These are phyloP conservation scores for Hypothenemus hampei DNA, from an alignment of 1,140 invertebrate genomes.

Conservation along the genomic window DNA sequence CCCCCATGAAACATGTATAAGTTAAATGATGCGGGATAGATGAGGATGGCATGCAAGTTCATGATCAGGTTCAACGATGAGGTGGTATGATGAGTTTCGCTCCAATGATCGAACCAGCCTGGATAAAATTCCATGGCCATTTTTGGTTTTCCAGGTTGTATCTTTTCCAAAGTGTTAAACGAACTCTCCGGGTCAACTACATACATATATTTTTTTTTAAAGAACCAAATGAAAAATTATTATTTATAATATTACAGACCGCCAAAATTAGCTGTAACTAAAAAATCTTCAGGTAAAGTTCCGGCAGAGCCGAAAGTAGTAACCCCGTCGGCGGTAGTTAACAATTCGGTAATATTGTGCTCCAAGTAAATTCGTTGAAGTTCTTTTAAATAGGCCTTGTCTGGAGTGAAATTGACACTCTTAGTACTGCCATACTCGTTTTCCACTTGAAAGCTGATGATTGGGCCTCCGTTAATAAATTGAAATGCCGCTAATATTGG, in stretches of 20 bases:
- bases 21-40: constrained; percentile 54
- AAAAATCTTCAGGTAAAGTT: constrained; percentile 41
- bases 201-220: too few relatives aligned
- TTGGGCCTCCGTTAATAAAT: constrained; percentile 53
- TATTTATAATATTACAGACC: constrained; percentile 1
- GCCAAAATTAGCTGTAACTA: constrained; percentile 57
- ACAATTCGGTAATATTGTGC: constrained; percentile 47
- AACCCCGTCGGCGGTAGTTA: constrained; percentile 52
- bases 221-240: constrained; percentile 6
- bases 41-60: constrained; percentile 34
- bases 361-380: constrained; percentile 42
- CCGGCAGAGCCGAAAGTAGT: constrained; percentile 44
- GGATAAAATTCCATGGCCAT: constrained; percentile 64
- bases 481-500: constrained; percentile 49
- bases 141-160: constrained; percentile 54
- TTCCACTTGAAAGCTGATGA: constrained; percentile 53
- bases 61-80: constrained; percentile 9
- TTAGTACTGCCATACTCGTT: constrained; percentile 52
- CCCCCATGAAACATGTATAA: constrained; percentile 71
- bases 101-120: constrained; percentile 58
- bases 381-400: constrained; percentile 45
- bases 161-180: constrained; percentile 43
- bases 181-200: constrained; percentile 40
- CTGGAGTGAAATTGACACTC: constrained; percentile 39
- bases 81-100: constrained; percentile 33